Base-by-base conservation (phyloP, 2,888 invertebrate genomes). In the Melanotus villosus region DNA sequence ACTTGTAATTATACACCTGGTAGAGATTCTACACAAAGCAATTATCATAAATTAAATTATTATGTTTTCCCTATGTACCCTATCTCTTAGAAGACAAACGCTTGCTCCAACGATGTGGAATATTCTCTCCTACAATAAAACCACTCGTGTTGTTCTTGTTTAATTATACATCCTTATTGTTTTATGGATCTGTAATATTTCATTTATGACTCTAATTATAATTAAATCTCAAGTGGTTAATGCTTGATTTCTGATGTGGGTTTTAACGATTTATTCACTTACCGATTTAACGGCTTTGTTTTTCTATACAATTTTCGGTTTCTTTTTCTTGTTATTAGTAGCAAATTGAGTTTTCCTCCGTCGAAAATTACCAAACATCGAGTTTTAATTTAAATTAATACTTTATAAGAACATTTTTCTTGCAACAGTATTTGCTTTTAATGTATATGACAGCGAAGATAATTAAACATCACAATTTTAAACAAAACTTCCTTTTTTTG, bases 1-100 rank as follows among this genome's bases (percentile, higher is more conserved):
- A 73, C 70, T 66, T 75, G 79, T 79, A 79, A 79, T 79, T 79
- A 80, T 78, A 78, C 78, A 78, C 76, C 78, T 76, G 75, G 73
- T 72, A 67, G 72, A 72, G 76, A 72, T 71, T 75, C 73, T 74
- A 74, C 73, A 73, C 70, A 75, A 76, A 72, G 78, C 77, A 79
- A 80, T 80, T 80, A 80, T 77, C 80, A 78, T 81, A 80, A 80
- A 80, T 80, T 79, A 79, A 76, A 43, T 64, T 63, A 65, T 69
- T 57, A 26, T 57, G 32, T 52, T 52, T 52, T 32, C 52, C 52
- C 30, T 56, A 56, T 34, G 36, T 56, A 19, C 56, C 56, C 36
- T 56, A 56, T 56, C 56, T 56, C 32, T 56, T 56, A 36, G 56
- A 56, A 56, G 56, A 21, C 56, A 36, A 56, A 56, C 36, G 56